A percentile compares a stretch with the other conserved stretches of the same genome.
phyloP scores from a whole-genome alignment of 2,797 vertebrate species.

The Neopelma chrysocephalum region DNA sequence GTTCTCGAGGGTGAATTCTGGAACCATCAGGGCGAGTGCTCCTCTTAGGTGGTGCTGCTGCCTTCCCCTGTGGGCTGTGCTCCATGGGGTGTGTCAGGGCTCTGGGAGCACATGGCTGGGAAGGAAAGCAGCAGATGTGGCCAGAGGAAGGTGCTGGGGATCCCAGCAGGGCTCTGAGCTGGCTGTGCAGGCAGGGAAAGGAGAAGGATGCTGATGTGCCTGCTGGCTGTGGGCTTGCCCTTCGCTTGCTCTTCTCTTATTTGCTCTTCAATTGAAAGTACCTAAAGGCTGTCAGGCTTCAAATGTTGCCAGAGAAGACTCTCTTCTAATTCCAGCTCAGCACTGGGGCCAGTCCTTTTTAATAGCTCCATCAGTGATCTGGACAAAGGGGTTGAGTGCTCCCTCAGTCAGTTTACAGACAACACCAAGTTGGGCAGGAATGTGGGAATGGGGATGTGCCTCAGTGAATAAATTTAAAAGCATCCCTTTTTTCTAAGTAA shows the following conservation, averaged over 20 bases:
- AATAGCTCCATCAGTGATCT: background rate
- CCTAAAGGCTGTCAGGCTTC: background rate
- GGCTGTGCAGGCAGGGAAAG: background rate
- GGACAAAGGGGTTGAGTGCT: rapidly evolving
- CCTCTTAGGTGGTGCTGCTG: background rate
- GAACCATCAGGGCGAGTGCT: background rate
- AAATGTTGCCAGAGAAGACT: background rate
- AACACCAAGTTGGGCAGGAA: background rate
- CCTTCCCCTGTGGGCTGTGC: background rate
- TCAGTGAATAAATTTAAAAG: background rate
- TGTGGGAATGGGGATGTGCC: background rate
- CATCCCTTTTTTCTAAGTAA: background rate
- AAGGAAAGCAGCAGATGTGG: background rate
- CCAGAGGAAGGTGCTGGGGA: background rate
- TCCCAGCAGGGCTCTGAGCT: background rate
- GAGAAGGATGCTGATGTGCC: background rate
- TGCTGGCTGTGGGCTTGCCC: background rate
- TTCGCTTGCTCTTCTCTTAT: background rate
- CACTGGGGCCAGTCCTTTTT: background rate
- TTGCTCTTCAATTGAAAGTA: background rate
- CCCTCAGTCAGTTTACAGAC: background rate
- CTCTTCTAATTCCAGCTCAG: background rate
- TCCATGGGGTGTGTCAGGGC: background rate
- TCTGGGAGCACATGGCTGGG: background rate
- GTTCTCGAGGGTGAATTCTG: background rate